These are phyloP conservation scores for Brachypalpus laphriformis DNA, from an alignment of 2,888 invertebrate genomes.

Conservation along the genomic window DNA sequence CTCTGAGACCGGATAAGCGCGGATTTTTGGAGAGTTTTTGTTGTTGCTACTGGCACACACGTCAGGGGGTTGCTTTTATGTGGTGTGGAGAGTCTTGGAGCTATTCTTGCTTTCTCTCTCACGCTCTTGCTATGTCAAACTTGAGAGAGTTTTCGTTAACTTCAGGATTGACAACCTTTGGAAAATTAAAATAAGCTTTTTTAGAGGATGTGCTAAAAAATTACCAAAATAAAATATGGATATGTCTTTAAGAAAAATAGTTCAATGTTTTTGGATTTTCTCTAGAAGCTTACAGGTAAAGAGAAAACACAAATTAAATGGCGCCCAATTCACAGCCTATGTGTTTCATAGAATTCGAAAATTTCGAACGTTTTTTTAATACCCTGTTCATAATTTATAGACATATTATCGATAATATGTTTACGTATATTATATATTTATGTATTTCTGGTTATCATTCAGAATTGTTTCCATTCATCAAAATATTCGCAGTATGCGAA, in stretches of 20 bases:
- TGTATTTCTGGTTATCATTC: too few relatives aligned
- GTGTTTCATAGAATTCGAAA: too few relatives aligned
- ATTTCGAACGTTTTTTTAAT: too few relatives aligned
- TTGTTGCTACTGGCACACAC: constrained; percentile 30
- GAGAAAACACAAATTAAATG: not conserved
- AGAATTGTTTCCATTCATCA: too few relatives aligned
- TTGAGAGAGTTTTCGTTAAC: constrained; percentile 54
- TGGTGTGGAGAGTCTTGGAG: constrained; percentile 12
- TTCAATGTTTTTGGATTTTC: too few relatives aligned
- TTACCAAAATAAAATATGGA: too few relatives aligned
- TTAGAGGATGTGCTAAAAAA: not conserved
- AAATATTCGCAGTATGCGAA: too few relatives aligned
- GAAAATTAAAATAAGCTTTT: not conserved
- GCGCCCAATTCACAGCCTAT: not conserved
- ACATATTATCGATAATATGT: too few relatives aligned
- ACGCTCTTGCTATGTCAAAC: not conserved
- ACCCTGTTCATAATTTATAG: too few relatives aligned
- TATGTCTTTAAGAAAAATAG: too few relatives aligned
- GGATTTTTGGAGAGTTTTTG: constrained; percentile 55
- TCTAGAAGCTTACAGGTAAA: too few relatives aligned
- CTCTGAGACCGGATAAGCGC: constrained; percentile 39
- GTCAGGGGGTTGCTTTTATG: constrained; percentile 32
- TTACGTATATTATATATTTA: too few relatives aligned
- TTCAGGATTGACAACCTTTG: constrained; percentile 49
- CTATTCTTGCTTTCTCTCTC: not conserved